A percentile compares a stretch with the other conserved stretches of the same genome.
phyloP scores from a whole-genome alignment of 2,888 invertebrate genomes.

The Reticulitermes lucifugus region DNA sequence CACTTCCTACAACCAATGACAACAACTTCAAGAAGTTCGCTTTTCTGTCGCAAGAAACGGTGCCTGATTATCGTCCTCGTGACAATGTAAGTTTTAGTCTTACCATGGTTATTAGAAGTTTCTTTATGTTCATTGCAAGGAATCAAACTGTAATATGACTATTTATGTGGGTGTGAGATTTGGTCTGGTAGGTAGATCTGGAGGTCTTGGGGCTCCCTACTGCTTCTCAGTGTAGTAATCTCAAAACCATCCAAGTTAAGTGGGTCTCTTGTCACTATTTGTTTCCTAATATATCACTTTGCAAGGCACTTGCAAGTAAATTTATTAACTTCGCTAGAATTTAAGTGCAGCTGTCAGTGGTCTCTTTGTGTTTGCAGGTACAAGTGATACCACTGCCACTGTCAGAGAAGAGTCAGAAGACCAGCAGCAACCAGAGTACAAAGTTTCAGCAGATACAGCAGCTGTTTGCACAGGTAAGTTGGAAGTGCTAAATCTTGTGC shows the following conservation, averaged over 20 bases:
- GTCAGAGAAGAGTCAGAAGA: slow-evolving; percentile 80
- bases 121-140: too few species aligned
- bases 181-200: too few species aligned
- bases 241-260: too few species aligned
- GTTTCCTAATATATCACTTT: too few species aligned
- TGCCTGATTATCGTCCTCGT: slow-evolving; percentile 86
- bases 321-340: too few species aligned
- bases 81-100: slow-evolving; percentile 63
- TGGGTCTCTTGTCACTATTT: too few species aligned
- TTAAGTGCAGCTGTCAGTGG: too few species aligned
- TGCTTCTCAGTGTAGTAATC: too few species aligned
- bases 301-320: too few species aligned
- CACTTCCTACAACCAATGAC: slow-evolving; percentile 69
- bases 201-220: too few species aligned
- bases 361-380: neutral
- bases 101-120: neutral
- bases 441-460: slow-evolving; percentile 85
- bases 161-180: too few species aligned
- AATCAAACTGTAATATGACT: too few species aligned
- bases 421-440: slow-evolving; percentile 80
- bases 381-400: slow-evolving; percentile 46
- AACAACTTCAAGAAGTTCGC: slow-evolving; percentile 90
- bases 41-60: slow-evolving; percentile 86
- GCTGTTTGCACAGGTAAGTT: slow-evolving; percentile 70
- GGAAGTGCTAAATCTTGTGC: neutral